phyloP scores from a whole-genome alignment of 2,797 vertebrate species.

The Centroberyx gerrardi region DNA sequence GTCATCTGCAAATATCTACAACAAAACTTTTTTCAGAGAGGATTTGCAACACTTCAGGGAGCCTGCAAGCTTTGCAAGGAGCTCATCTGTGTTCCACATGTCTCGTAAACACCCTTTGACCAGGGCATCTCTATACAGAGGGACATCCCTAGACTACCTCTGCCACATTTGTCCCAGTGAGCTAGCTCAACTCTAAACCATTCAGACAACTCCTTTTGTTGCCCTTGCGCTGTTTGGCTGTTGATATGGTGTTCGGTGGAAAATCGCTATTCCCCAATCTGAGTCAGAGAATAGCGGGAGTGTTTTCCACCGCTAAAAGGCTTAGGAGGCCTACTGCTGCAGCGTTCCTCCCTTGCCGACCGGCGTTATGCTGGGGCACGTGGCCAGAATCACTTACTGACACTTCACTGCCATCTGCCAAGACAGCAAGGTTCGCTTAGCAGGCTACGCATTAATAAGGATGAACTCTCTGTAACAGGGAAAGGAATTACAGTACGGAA shows the following conservation, averaged over 20 bases:
- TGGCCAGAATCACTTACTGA: slow-evolving; percentile 72
- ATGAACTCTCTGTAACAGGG: slow-evolving; percentile 28
- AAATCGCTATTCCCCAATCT: slow-evolving; percentile 67
- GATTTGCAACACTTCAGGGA: slow-evolving; percentile 25
- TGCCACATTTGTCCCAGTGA: slow-evolving; percentile 59
- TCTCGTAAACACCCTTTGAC: slow-evolving; percentile 15
- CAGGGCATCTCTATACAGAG: slow-evolving; percentile 8
- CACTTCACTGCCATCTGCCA: slow-evolving; percentile 70
- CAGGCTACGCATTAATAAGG: slow-evolving; percentile 30
- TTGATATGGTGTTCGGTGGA: slow-evolving; percentile 68
- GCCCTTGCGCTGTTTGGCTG: slow-evolving; percentile 60
- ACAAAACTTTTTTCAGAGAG: not conserved
- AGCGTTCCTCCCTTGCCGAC: slow-evolving; percentile 30
- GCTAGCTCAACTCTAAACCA: slow-evolving; percentile 61
- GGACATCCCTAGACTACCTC: slow-evolving; percentile 34
- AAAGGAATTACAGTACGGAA: slow-evolving; percentile 41
- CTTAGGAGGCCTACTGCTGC: slow-evolving; percentile 64
- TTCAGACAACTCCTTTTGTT: slow-evolving; percentile 55
- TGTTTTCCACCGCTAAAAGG: slow-evolving; percentile 66
- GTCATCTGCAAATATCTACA: slow-evolving; percentile 21
- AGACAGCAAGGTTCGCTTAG: slow-evolving; percentile 44
- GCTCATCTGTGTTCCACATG: slow-evolving; percentile 15
- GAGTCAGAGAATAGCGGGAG: slow-evolving; percentile 51
- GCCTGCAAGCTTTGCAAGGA: slow-evolving; percentile 16
- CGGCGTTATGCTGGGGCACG: slow-evolving; percentile 39